Evolutionary conservation across 2,113 vertebrate species (phyloP).

Genomic region (Anolis carolinensis): DNA sequence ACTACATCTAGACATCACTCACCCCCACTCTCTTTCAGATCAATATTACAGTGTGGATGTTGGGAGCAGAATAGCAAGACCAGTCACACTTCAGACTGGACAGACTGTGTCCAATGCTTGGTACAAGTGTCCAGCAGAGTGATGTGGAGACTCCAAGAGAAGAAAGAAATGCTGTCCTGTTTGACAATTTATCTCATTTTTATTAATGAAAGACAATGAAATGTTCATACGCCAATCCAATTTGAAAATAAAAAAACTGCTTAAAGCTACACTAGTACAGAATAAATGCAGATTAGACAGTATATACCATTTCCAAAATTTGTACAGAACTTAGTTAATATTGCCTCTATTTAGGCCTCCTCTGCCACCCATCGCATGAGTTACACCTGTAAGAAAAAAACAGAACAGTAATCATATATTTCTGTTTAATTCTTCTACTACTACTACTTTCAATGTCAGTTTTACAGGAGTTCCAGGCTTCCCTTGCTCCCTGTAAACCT

Average conservation of each 20-base stretch:
- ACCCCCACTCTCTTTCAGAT: slow-evolving; percentile 73
- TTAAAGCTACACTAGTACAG: slow-evolving; percentile 69
- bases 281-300: slow-evolving; percentile 58
- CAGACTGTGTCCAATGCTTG: slow-evolving; percentile 82
- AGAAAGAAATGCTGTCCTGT: slow-evolving; percentile 43
- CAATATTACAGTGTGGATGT: slow-evolving; percentile 86
- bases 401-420: slow-evolving; percentile 40
- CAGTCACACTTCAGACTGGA: slow-evolving; percentile 73
- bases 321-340: slow-evolving; percentile 71
- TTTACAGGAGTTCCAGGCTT: rapidly evolving
- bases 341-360: slow-evolving; percentile 90
- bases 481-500: not conserved
- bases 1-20: not conserved
- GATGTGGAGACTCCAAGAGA: slow-evolving; percentile 37
- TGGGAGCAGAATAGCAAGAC: slow-evolving; percentile 75
- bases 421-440: not conserved
- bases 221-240: slow-evolving; percentile 74
- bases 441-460: not conserved
- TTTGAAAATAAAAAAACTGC: slow-evolving; percentile 70
- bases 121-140: slow-evolving; percentile 85
- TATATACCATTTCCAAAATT: slow-evolving; percentile 61
- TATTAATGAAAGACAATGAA: slow-evolving; percentile 87
- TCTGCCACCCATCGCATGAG: slow-evolving; percentile 83
- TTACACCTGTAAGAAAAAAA: slow-evolving; percentile 77
- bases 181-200: slow-evolving; percentile 76